Conservation (phyloP, 1,140 invertebrate genomes). For the Amphibalanus amphitrite region DNA sequence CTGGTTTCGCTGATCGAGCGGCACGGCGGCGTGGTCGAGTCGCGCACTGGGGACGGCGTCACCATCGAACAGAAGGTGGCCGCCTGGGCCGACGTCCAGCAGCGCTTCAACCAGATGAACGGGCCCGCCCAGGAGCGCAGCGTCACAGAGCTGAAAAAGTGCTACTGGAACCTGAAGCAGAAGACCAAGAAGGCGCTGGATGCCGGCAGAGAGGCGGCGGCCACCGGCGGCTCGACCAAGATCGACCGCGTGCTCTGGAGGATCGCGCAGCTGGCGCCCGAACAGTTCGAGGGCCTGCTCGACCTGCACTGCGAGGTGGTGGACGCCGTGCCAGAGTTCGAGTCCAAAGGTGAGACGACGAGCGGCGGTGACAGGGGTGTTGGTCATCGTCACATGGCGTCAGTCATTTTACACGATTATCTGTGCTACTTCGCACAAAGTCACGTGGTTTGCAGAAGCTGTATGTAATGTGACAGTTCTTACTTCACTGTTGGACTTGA, state of each 20-base stretch:
- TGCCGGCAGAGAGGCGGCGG: background rate
- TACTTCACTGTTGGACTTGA: too few relatives aligned
- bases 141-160: background rate
- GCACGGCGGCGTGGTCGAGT: conserved; percentile 1
- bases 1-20: conserved; percentile 1
- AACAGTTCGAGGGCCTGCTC: background rate
- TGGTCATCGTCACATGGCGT: too few relatives aligned
- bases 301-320: background rate
- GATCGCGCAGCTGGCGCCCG: conserved; percentile 3
- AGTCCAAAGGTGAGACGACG: background rate
- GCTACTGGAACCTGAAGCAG: conserved; percentile 6
- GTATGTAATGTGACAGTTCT: too few relatives aligned
- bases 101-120: background rate
- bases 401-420: too few relatives aligned
- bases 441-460: too few relatives aligned
- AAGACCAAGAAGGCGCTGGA: conserved; percentile 5
- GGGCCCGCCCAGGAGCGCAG: background rate
- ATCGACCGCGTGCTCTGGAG: conserved; percentile 1
- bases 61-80: conserved; percentile 3
- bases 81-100: background rate
- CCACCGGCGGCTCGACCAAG: background rate
- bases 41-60: background rate
- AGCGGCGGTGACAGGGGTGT: too few relatives aligned
- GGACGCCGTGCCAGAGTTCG: background rate
- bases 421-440: too few relatives aligned